Evolutionary conservation across 2,888 invertebrate species (phyloP).

Genomic region (Cataglyphis albicans): DNA sequence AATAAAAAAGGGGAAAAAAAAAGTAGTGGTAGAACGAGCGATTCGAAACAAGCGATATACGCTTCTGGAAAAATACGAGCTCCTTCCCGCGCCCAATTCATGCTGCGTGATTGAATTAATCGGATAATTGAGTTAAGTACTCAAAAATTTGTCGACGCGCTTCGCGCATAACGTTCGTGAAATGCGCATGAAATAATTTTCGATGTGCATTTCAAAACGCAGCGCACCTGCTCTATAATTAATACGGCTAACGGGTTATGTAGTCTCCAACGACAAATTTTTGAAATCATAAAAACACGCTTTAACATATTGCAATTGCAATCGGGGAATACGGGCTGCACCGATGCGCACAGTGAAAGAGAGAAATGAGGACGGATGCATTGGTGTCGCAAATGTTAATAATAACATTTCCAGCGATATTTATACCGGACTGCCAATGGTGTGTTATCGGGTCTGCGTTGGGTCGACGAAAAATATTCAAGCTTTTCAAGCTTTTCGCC

Average conservation of each 20-base stretch:
- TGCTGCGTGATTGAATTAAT: slow-evolving; percentile 54
- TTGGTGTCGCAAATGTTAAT: slow-evolving; percentile 51
- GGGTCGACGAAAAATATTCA: slow-evolving; percentile 19
- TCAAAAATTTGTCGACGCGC: slow-evolving; percentile 50
- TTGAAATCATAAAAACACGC: slow-evolving; percentile 63
- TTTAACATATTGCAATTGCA: slow-evolving; percentile 59
- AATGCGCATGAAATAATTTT: slow-evolving; percentile 58
- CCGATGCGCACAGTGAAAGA: slow-evolving; percentile 13
- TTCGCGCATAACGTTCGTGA: slow-evolving; percentile 50
- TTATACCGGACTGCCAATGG: slow-evolving; percentile 44
- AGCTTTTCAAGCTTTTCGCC: neutral
- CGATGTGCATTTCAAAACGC: slow-evolving; percentile 57
- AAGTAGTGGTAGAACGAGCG: neutral
- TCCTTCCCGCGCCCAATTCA: slow-evolving; percentile 44
- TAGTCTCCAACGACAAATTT: slow-evolving; percentile 63
- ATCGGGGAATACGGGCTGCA: slow-evolving; percentile 48
- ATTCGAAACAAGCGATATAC: slow-evolving; percentile 27
- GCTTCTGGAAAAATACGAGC: slow-evolving; percentile 22
- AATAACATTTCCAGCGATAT: slow-evolving; percentile 45
- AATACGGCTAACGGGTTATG: slow-evolving; percentile 58
- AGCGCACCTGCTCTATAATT: slow-evolving; percentile 53
- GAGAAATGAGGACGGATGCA: slow-evolving; percentile 42
- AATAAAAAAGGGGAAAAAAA: neutral
- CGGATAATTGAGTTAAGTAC: slow-evolving; percentile 54
- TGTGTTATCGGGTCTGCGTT: slow-evolving; percentile 31